Conservation (phyloP, 2,888 invertebrate species). For the Standfussiana lucernea region DNA sequence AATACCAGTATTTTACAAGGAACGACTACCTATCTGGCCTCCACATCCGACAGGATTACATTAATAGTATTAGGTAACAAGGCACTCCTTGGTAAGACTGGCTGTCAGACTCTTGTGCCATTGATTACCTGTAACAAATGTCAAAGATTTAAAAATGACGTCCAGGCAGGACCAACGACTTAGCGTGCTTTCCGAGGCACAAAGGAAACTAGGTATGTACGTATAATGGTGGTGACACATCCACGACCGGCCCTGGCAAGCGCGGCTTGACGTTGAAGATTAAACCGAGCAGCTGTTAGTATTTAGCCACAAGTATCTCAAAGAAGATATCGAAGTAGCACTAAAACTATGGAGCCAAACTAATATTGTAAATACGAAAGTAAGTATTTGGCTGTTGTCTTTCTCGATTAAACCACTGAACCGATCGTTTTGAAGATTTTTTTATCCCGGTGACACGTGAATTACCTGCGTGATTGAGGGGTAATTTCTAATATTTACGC, state of each 20-base stretch:
- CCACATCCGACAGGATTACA: no score
- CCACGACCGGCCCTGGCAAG: no score
- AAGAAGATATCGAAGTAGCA: not conserved
- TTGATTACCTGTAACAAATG: not conserved
- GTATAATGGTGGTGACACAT: not conserved
- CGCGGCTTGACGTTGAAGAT: no score
- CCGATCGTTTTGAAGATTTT: not conserved
- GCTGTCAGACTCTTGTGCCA: not conserved
- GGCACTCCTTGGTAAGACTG: no score
- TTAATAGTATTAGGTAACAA: not conserved
- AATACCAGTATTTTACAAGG: not conserved
- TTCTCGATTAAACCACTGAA: not conserved
- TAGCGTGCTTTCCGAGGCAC: not conserved
- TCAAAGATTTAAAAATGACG: not conserved
- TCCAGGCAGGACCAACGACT: not conserved
- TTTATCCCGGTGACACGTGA: not conserved
- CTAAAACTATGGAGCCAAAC: not conserved
- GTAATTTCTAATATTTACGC: not conserved
- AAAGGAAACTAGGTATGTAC: not conserved
- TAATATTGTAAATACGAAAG: not conserved
- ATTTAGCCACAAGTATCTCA: not conserved
- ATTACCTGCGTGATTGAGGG: no score
- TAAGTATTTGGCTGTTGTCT: not conserved
- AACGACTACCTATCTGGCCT: no score
- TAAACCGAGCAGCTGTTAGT: not conserved